Conservation (phyloP, 2,888 invertebrate species). For the Agrenia bidenticulata region DNA sequence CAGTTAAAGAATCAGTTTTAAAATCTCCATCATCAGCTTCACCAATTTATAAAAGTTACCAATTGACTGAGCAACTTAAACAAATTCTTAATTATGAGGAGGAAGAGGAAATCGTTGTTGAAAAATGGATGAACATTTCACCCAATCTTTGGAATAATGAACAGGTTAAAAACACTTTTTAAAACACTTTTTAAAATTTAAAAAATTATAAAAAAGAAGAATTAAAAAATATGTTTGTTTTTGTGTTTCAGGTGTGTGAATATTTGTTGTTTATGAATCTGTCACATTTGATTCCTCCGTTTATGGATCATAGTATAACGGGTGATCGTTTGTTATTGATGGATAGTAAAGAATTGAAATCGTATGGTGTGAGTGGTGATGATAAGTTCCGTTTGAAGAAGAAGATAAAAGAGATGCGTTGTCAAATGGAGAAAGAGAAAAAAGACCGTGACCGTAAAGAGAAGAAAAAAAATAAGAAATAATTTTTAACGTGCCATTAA, state of each 20-base stretch:
- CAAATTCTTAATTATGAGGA: not conserved
- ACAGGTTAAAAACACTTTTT: conserved; percentile 35
- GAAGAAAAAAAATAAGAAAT: too few species aligned
- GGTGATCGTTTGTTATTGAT: conserved; percentile 82
- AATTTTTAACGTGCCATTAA: too few species aligned
- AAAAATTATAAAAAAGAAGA: too few species aligned
- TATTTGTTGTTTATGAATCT: conserved; percentile 80
- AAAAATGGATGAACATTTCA: conserved; percentile 25
- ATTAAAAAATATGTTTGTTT: too few species aligned
- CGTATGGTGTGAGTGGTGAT: conserved; percentile 73
- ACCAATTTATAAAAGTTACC: not conserved
- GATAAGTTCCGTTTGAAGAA: conserved; percentile 82
- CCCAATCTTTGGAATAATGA: conserved; percentile 46
- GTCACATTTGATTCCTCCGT: conserved; percentile 83
- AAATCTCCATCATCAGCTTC: too few species aligned
- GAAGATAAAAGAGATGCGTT: conserved; percentile 74
- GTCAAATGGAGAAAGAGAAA: conserved; percentile 66
- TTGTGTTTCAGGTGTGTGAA: conserved; percentile 63
- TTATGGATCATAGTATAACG: conserved; percentile 84
- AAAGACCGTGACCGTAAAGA: conserved; percentile 55
- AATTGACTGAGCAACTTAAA: conserved; percentile 3
- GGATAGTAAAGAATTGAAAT: conserved; percentile 89
- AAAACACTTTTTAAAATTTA: too few species aligned
- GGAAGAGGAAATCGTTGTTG: not conserved
- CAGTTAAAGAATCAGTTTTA: too few species aligned